Conservation (phyloP, 2,113 vertebrate species). For the Chrysemys picta region DNA sequence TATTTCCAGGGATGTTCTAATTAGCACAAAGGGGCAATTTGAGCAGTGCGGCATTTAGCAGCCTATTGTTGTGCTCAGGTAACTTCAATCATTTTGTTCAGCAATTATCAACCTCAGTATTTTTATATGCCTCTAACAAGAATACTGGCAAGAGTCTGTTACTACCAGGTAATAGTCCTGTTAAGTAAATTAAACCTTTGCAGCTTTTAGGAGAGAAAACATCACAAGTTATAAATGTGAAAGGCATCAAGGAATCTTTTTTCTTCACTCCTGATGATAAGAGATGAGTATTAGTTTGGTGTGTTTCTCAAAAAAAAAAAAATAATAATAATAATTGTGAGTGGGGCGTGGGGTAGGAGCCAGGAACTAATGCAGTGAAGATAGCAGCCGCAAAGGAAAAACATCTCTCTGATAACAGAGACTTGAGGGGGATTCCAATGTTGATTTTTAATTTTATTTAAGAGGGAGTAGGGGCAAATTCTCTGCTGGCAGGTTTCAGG, state of each 20-base stretch:
- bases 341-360: rapidly evolving
- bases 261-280: not conserved
- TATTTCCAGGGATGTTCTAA: not conserved
- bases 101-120: rapidly evolving
- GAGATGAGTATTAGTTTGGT: not conserved
- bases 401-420: not conserved
- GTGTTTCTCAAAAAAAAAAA: not conserved
- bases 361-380: not conserved
- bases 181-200: not conserved
- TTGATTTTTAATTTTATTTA: not conserved
- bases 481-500: not conserved
- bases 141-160: not conserved
- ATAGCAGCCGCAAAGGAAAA: not conserved
- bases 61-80: not conserved
- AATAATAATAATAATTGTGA: not conserved
- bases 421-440: not conserved
- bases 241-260: not conserved
- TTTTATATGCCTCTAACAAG: not conserved
- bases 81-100: not conserved
- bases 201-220: not conserved
- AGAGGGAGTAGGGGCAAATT: not conserved
- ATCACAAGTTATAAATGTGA: not conserved
- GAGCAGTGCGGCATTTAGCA: not conserved
- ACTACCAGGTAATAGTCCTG: not conserved
- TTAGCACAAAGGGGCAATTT: not conserved